Base-by-base conservation (phyloP, 2,113 vertebrate species). In the Rhea americana region DNA sequence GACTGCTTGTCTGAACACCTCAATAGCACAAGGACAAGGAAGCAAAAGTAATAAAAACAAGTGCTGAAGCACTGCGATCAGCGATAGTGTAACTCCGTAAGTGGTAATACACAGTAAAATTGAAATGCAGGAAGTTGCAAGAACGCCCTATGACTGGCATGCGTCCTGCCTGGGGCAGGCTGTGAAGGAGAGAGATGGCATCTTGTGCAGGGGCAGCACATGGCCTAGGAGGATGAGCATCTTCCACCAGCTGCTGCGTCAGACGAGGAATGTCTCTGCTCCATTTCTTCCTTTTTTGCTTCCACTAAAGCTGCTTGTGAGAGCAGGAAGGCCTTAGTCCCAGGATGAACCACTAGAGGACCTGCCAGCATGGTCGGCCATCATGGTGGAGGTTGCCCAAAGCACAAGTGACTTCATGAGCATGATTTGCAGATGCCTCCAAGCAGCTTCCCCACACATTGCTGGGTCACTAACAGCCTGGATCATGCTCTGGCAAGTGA, bases 141-240 rank as follows among this genome's bases (percentile, higher is more conserved):
- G 25, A 21, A 66, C 0, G 1, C 30, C 41, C 11, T 66, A 6
- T 3, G 18, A 51, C 43, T 1, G 0, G 39, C 2, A 20, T 72
- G 26, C 50, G 37, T 16, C 59, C 82, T 82, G 78, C 73, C 65
- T 12, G 3, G 3, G 55, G 47, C 0, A 1, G 24, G 20, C 15
- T 8, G 8, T 1, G 26, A 48, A 66, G 74, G 86, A 74, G 26
- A 43, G 45, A 58, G 39, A 10, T 17, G 30, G 26, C 43, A 68
- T 8, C 18, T 47, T 14, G 21, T 13, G 21, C 12, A 66, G 63
- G 39, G 63, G 43, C 39, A 66, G 39, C 9, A 65, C 62, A 41
- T 5, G 6, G 45, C 45, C 45, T 17, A 47, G 17, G 17, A 47
- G 17, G 17, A 47, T 47, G 17, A 62, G 50, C 61, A 18, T 8